Evolutionary conservation across 2,113 vertebrate species (phyloP).

Genomic region (Passer montanus): DNA sequence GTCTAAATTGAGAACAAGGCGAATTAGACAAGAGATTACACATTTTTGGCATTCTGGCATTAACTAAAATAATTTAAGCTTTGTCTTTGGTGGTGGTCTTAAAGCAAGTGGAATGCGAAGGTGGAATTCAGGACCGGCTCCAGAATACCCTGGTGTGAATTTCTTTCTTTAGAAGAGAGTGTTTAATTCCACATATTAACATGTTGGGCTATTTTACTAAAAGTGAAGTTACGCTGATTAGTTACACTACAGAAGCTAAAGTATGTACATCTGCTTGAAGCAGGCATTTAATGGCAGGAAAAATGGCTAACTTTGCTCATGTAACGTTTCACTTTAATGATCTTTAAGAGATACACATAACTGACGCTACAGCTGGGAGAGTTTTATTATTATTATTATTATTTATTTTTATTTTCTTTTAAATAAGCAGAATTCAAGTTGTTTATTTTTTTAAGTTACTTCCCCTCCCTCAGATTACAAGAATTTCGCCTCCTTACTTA

Average conservation of each 20-base stretch:
- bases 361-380: neutral
- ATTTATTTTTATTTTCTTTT: conserved; percentile 31
- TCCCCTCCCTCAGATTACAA: neutral
- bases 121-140: conserved; percentile 39
- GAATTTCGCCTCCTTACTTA: neutral
- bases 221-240: conserved; percentile 73
- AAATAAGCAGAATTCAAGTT: neutral
- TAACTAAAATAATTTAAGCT: conserved; percentile 41
- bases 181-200: conserved; percentile 72
- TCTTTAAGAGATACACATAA: neutral
- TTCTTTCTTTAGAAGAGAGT: conserved; percentile 65
- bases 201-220: conserved; percentile 58
- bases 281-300: conserved; percentile 37
- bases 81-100: conserved; percentile 53
- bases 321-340: neutral
- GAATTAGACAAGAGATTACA: neutral
- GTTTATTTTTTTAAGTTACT: conserved; percentile 36
- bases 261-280: conserved; percentile 68
- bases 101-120: conserved; percentile 43
- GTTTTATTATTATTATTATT: neutral
- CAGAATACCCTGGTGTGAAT: conserved; percentile 45
- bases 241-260: conserved; percentile 69
- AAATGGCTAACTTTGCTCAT: conserved; percentile 44
- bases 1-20: conserved; percentile 8
- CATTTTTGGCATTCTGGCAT: conserved; percentile 51